phyloP scores from a whole-genome alignment of 1,140 invertebrate genomes.

The Drosophila mayri region DNA sequence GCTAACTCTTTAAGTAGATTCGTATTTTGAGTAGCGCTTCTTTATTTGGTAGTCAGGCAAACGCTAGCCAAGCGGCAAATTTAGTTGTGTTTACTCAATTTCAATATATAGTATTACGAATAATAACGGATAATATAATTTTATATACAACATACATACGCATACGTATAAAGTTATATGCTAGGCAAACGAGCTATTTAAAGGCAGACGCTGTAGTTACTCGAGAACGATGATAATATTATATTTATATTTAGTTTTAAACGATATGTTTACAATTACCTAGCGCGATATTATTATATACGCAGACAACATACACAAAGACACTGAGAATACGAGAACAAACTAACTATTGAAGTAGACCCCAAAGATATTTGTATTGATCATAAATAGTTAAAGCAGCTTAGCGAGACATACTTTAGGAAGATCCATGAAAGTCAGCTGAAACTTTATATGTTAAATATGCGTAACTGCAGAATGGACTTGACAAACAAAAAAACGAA shows the following conservation, averaged over 20 bases:
- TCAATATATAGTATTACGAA: constrained; percentile 51
- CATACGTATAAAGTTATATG: constrained; percentile 54
- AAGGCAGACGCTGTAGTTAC: constrained; percentile 82
- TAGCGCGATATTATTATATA: constrained; percentile 79
- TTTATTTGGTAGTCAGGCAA: constrained; percentile 55
- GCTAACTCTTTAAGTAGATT: constrained; percentile 32
- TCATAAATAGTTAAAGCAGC: constrained; percentile 62
- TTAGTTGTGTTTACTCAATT: constrained; percentile 58
- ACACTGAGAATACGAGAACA: constrained; percentile 39
- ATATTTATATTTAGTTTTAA: constrained; percentile 73
- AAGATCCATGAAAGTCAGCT: constrained; percentile 50
- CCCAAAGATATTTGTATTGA: constrained; percentile 45
- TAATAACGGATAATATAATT: constrained; percentile 71
- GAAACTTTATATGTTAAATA: constrained; percentile 63
- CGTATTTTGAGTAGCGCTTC: constrained; percentile 61
- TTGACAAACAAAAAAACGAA: constrained; percentile 48
- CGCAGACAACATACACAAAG: constrained; percentile 53
- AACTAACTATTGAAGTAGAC: constrained; percentile 59
- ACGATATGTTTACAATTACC: constrained; percentile 65
- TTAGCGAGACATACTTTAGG: constrained; percentile 61
- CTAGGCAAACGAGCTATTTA: constrained; percentile 66
- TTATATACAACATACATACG: constrained; percentile 64
- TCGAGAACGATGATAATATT: constrained; percentile 68
- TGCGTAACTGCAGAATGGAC: constrained; percentile 66
- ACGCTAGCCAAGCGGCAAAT: constrained; percentile 45